These are phyloP conservation scores for Stenopsyche tienmushanensis DNA, from an alignment of 1,140 invertebrate genomes.

Conservation along the genomic window DNA sequence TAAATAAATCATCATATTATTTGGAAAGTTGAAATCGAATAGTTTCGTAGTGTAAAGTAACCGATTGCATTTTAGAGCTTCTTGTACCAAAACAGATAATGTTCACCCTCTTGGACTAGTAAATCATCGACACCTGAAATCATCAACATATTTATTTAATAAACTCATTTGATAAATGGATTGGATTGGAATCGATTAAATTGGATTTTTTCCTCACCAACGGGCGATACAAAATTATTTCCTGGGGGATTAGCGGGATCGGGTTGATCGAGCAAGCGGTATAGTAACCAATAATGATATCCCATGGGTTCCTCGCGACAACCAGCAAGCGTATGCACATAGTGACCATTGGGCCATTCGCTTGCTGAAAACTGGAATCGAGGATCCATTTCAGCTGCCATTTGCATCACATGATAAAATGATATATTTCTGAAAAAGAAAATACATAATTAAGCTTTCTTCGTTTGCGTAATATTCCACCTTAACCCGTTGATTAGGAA, in stretches of 20 bases:
- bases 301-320: slow-evolving; percentile 84
- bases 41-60: not conserved
- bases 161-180: not conserved
- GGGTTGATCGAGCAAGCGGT: slow-evolving; percentile 72
- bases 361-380: slow-evolving; percentile 72
- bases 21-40: not conserved
- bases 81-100: slow-evolving; percentile 89
- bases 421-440: slow-evolving; percentile 66
- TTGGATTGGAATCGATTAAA: not conserved
- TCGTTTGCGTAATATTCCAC: no score
- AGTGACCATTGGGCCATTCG: slow-evolving; percentile 88
- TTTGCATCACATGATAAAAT: slow-evolving; percentile 82
- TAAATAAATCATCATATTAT: not conserved
- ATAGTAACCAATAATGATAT: slow-evolving; percentile 86
- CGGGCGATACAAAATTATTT: slow-evolving; percentile 80
- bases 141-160: slow-evolving; percentile 28
- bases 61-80: slow-evolving; percentile 85
- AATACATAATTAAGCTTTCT: no score
- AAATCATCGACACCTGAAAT: slow-evolving; percentile 79
- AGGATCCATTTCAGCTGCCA: slow-evolving; percentile 75
- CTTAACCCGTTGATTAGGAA: no score
- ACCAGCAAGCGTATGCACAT: slow-evolving; percentile 83
- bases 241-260: slow-evolving; percentile 75
- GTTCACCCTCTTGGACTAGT: slow-evolving; percentile 77
- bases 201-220: slow-evolving; percentile 60